These are phyloP conservation scores for Typhlichthys subterraneus DNA, from an alignment of 2,797 vertebrate genomes.

Conservation along the genomic window DNA sequence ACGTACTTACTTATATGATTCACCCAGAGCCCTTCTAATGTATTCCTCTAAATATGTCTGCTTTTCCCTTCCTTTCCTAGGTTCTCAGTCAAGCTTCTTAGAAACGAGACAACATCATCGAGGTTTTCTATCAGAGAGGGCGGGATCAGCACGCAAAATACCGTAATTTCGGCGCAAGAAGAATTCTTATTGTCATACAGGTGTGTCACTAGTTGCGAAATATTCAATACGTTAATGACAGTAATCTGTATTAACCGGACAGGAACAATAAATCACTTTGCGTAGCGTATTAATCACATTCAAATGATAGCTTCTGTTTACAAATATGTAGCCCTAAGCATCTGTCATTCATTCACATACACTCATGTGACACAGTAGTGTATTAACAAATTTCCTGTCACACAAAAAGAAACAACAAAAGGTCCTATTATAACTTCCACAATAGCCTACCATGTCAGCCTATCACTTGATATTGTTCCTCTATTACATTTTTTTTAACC, in stretches of 20 bases:
- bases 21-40: slow-evolving; percentile 29
- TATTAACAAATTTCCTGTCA: slow-evolving; percentile 42
- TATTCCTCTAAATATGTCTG: slow-evolving; percentile 35
- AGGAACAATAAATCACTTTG: no score
- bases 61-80: slow-evolving; percentile 54
- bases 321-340: no score
- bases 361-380: slow-evolving; percentile 42
- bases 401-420: slow-evolving; percentile 14
- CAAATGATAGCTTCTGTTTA: no score
- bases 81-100: slow-evolving; percentile 70
- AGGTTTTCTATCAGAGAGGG: slow-evolving; percentile 66
- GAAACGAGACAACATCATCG: slow-evolving; percentile 67
- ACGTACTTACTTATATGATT: slow-evolving; percentile 51
- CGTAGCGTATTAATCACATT: no score
- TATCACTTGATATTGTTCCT: background rate
- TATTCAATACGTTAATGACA: no score
- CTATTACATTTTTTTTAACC: no score
- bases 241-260: no score
- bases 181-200: slow-evolving; percentile 42
- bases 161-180: slow-evolving; percentile 58
- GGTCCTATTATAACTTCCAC: slow-evolving; percentile 7
- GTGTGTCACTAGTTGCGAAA: slow-evolving; percentile 34
- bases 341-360: slow-evolving; percentile 29
- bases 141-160: slow-evolving; percentile 59
- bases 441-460: background rate